phyloP scores from a whole-genome alignment of 1,140 invertebrate species.

The Drosophila nikananu region DNA sequence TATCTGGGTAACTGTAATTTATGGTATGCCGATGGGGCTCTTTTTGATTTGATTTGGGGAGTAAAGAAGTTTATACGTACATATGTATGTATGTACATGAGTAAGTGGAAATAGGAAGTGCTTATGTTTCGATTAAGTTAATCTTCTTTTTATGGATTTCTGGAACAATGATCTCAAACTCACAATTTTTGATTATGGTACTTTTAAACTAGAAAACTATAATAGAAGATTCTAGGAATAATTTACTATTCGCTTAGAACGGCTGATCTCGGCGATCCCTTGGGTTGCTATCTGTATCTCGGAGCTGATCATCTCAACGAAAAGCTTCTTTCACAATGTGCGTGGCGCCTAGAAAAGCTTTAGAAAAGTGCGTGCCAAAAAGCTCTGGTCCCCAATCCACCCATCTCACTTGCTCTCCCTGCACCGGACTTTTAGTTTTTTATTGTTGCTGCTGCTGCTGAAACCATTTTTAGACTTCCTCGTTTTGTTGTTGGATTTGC shows the following conservation, averaged over 20 bases:
- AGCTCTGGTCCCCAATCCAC: conserved; percentile 5
- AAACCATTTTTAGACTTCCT: conserved; percentile 77
- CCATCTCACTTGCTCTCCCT: conserved; percentile 25
- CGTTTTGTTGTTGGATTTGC: conserved; percentile 67
- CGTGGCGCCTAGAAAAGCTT: conserved; percentile 38
- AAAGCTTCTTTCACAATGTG: conserved; percentile 27
- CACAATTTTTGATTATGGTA: background rate
- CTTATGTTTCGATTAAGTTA: background rate
- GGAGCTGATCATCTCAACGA: conserved; percentile 20
- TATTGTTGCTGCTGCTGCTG: conserved; percentile 27
- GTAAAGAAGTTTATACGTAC: conserved; percentile 3
- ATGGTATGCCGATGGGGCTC: background rate
- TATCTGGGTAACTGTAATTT: background rate
- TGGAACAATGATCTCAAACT: background rate
- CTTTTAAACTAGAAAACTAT: background rate
- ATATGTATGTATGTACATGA: no score
- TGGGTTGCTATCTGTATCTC: background rate
- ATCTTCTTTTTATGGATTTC: background rate
- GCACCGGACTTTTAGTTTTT: conserved; percentile 27
- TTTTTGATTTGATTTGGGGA: background rate
- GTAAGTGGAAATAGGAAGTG: conserved; percentile 11
- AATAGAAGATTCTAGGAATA: background rate
- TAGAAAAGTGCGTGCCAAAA: conserved; percentile 34
- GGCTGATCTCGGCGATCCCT: conserved; percentile 4
- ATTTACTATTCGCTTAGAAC: background rate